phyloP scores from a whole-genome alignment of 2,888 invertebrate genomes.

The Glaucopsyche alexis region DNA sequence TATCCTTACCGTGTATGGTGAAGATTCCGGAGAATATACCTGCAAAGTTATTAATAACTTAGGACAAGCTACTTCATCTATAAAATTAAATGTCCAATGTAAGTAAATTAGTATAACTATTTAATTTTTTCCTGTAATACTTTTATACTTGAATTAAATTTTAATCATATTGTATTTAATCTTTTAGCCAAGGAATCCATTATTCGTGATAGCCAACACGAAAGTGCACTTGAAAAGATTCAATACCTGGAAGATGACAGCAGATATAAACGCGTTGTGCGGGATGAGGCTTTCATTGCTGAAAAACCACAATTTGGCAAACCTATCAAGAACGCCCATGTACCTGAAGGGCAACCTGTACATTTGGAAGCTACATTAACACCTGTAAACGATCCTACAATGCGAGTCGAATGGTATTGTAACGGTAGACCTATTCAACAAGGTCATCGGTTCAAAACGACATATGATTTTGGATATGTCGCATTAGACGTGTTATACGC shows the following conservation, averaged over 20 bases:
- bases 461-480: slow-evolving; percentile 98
- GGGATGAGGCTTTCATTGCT: slow-evolving; percentile 86
- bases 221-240: slow-evolving; percentile 94
- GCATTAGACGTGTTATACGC: slow-evolving; percentile 97
- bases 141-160: background rate
- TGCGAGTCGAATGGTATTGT: slow-evolving; percentile 99
- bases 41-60: slow-evolving; percentile 92
- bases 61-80: slow-evolving; percentile 90
- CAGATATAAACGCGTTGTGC: slow-evolving; percentile 84
- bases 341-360: slow-evolving; percentile 92
- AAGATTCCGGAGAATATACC: slow-evolving; percentile 96
- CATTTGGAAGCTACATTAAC: slow-evolving; percentile 97
- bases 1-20: slow-evolving; percentile 94
- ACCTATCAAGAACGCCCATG: slow-evolving; percentile 91
- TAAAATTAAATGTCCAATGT: slow-evolving; percentile 90
- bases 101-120: slow-evolving; percentile 57
- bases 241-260: slow-evolving; percentile 94
- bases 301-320: slow-evolving; percentile 95
- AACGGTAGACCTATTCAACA: slow-evolving; percentile 96
- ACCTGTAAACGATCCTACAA: slow-evolving; percentile 98
- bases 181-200: slow-evolving; percentile 88
- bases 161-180: background rate
- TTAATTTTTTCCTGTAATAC: background rate
- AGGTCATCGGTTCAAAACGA: slow-evolving; percentile 97
- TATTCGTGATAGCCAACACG: slow-evolving; percentile 94